Percentiles rank a stretch among this genome's conserved stretches.
Evolutionary conservation across 2,113 vertebrate species (phyloP).

Genomic region (Epinephelus cyanopodus): DNA sequence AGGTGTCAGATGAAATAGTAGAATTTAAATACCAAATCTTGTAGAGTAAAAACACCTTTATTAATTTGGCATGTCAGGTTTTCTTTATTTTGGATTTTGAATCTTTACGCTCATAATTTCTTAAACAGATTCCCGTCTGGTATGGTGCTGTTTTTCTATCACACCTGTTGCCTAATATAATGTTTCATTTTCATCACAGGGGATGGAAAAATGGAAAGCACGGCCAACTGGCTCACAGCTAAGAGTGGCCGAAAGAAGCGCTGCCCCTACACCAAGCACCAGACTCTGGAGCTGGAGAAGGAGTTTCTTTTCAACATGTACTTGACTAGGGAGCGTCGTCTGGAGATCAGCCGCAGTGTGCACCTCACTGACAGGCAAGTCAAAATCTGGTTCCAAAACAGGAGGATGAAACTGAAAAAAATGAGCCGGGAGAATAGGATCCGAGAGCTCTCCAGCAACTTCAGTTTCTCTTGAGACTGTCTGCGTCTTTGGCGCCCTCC

Average conservation of each 20-base stretch:
- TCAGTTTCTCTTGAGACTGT: conserved; percentile 97
- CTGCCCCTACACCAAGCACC: conserved; percentile 98
- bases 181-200: conserved; percentile 85
- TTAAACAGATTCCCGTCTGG: neutral
- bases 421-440: conserved; percentile 99
- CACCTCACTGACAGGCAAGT: conserved; percentile 99
- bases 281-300: conserved; percentile 99
- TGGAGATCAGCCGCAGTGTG: conserved; percentile 99
- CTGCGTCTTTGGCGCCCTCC: conserved; percentile 71
- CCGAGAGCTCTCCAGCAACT: conserved; percentile 97
- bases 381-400: conserved; percentile 99
- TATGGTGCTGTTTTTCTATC: neutral
- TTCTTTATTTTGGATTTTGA: neutral
- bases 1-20: neutral
- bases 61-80: neutral
- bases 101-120: neutral
- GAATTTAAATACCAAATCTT: neutral
- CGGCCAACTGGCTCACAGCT: conserved; percentile 97
- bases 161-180: conserved; percentile 62
- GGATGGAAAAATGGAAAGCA: conserved; percentile 90
- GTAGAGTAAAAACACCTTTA: neutral
- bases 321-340: conserved; percentile 98
- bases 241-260: conserved; percentile 99
- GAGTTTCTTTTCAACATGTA: conserved; percentile 99
- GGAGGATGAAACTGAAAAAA: conserved; percentile 99